Evolutionary conservation across 2,113 vertebrate genomes (phyloP).

Genomic region (Heptranchias perlo): DNA sequence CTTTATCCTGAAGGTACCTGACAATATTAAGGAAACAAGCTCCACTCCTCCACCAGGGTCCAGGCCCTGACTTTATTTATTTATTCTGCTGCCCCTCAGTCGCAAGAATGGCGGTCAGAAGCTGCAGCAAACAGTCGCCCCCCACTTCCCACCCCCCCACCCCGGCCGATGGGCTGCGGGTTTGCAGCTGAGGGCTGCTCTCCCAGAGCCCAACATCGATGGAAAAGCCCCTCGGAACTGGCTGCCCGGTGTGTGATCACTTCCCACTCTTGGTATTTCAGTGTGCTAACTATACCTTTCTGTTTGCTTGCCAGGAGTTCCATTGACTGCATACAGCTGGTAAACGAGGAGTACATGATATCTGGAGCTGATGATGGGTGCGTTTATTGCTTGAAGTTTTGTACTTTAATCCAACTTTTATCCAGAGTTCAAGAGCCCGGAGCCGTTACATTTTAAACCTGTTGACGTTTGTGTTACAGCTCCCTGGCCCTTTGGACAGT

Average conservation of each 20-base stretch:
- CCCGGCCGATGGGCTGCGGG: neutral
- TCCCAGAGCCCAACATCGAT: neutral
- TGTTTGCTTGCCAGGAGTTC: conserved; percentile 67
- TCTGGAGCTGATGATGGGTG: conserved; percentile 89
- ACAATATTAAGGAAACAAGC: neutral
- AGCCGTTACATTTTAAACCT: neutral
- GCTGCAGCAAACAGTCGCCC: neutral
- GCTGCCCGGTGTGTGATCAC: neutral
- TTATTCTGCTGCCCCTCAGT: neutral
- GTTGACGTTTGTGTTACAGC: conserved; percentile 49
- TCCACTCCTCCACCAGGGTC: neutral
- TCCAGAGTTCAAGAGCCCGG: too few species aligned
- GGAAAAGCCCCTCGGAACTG: neutral
- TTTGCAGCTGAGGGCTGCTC: neutral
- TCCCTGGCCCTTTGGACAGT: conserved; percentile 85
- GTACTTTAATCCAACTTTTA: neutral
- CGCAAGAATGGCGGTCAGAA: neutral
- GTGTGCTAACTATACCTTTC: neutral
- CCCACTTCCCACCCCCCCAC: too few species aligned
- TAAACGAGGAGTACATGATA: conserved; percentile 93
- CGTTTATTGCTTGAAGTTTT: conserved; percentile 42
- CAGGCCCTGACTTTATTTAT: neutral
- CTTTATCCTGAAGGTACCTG: neutral
- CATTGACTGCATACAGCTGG: conserved; percentile 89
- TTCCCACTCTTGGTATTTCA: neutral